phyloP scores from a whole-genome alignment of 2,888 invertebrate genomes.

The Brachyptera risi region DNA sequence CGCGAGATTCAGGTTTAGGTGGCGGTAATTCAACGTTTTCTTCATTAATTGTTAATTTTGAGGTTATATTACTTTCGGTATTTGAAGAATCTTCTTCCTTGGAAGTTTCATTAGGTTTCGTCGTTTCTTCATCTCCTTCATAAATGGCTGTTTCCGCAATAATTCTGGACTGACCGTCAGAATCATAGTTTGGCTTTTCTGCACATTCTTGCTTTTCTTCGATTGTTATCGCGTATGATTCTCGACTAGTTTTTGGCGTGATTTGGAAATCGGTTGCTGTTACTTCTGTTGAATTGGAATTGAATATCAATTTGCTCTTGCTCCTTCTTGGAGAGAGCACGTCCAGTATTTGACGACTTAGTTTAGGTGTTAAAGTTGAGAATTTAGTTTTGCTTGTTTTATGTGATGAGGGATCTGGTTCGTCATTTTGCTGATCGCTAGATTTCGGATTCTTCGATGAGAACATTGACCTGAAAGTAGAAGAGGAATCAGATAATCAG shows the following conservation, averaged over 20 bases:
- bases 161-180: neutral
- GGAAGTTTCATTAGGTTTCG: too few species aligned
- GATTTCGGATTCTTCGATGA: neutral
- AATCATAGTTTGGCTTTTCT: too few species aligned
- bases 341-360: constrained; percentile 4
- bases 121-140: neutral
- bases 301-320: neutral
- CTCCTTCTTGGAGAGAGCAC: neutral
- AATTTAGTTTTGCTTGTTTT: neutral
- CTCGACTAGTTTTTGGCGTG: neutral
- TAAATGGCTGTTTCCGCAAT: neutral
- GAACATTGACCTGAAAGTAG: neutral
- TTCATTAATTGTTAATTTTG: too few species aligned
- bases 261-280: neutral
- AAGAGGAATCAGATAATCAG: neutral
- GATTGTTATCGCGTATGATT: neutral
- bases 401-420: neutral
- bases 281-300: too few species aligned
- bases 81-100: too few species aligned
- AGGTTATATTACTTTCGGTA: too few species aligned
- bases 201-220: too few species aligned
- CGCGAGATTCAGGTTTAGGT: neutral
- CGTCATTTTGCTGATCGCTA: neutral
- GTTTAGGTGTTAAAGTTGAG: neutral
- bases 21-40: neutral